phyloP scores from a whole-genome alignment of 2,113 vertebrate species.

The Danionella cerebrum region DNA sequence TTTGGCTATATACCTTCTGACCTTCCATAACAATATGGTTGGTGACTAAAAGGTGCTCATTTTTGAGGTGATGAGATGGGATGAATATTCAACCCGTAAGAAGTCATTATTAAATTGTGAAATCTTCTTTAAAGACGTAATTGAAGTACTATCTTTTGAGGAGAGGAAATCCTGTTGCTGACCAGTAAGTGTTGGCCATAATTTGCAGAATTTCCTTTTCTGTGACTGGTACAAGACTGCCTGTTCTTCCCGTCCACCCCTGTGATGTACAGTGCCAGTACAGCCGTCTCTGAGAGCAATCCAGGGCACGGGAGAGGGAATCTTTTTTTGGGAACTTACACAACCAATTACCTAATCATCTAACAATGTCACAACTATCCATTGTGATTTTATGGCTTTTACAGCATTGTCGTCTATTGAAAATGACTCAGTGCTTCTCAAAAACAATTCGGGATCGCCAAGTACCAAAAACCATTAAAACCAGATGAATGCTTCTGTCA shows the following conservation, averaged over 20 bases:
- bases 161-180: constrained; percentile 64
- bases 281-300: constrained; percentile 23
- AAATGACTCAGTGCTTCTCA: too few relatives aligned
- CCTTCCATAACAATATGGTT: background rate
- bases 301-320: background rate
- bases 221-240: constrained; percentile 44
- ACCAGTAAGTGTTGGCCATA: constrained; percentile 60
- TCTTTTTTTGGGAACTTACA: constrained; percentile 41
- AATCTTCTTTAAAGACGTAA: background rate
- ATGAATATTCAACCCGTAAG: too few relatives aligned
- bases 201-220: constrained; percentile 76
- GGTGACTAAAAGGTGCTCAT: background rate
- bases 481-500: too few relatives aligned
- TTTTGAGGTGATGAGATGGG: too few relatives aligned
- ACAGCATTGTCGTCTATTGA: too few relatives aligned
- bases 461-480: too few relatives aligned
- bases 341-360: constrained; percentile 37
- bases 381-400: constrained; percentile 27
- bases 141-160: constrained; percentile 32
- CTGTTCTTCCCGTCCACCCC: constrained; percentile 55
- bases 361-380: constrained; percentile 27
- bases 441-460: constrained; percentile 10
- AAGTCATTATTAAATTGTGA: background rate
- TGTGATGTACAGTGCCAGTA: constrained; percentile 30
- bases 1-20: background rate